Percentiles rank a stretch among this genome's conserved stretches.
Evolutionary conservation across 2,113 vertebrate species (phyloP).

Genomic region (Pholis gunnellus): DNA sequence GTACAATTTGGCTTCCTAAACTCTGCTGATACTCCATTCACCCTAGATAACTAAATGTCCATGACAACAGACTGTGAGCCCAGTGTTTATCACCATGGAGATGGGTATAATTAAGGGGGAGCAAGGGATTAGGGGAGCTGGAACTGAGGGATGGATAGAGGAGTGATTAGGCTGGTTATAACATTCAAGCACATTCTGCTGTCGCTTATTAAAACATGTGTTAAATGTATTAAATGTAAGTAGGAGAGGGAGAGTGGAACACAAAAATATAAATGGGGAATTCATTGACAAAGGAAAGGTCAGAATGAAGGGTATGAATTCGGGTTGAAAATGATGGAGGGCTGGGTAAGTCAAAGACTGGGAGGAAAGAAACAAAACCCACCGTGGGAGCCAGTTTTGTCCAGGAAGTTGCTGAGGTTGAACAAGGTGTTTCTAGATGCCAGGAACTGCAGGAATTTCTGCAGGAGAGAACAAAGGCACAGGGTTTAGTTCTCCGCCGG

Average conservation of each 20-base stretch:
- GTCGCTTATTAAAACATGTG: neutral
- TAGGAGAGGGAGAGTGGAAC: neutral
- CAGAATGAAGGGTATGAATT: neutral
- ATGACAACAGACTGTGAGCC: constrained; percentile 38
- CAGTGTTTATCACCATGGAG: constrained; percentile 55
- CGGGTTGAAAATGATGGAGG: neutral
- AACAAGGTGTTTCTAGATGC: constrained; percentile 98
- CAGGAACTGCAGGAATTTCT: constrained; percentile 98
- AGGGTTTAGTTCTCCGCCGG: neutral
- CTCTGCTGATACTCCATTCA: neutral
- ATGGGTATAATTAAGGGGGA: constrained; percentile 38
- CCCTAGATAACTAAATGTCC: neutral
- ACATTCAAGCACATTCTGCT: neutral
- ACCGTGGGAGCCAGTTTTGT: constrained; percentile 99
- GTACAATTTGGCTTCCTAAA: neutral
- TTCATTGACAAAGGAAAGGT: neutral
- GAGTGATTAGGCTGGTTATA: neutral
- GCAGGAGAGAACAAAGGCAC: constrained; percentile 51
- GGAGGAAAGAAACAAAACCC: constrained; percentile 57
- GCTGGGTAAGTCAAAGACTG: neutral
- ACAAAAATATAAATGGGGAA: neutral
- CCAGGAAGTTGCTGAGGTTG: constrained; percentile 99
- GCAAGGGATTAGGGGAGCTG: neutral
- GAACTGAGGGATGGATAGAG: neutral
- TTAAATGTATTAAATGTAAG: neutral